Evolutionary conservation across 2,888 invertebrate species (phyloP).

Genomic region (Andrena haemorrhoa): DNA sequence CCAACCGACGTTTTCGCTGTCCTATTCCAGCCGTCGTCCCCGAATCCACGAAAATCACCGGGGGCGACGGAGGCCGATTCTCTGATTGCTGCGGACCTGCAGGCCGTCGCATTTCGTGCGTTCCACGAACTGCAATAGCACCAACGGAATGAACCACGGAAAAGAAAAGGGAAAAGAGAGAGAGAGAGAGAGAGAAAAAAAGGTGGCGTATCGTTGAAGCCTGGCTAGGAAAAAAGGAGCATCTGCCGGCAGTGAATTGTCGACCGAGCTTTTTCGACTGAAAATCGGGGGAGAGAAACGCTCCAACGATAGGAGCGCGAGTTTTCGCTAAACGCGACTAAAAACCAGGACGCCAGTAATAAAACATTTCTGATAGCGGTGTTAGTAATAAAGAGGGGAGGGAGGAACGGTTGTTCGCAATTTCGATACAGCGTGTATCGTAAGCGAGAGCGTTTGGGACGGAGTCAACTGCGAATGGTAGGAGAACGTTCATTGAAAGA

Average conservation of each 20-base stretch:
- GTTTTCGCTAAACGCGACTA: constrained; percentile 12
- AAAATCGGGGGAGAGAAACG: constrained; percentile 14
- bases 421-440: background rate
- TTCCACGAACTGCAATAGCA: constrained; percentile 28
- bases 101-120: constrained; percentile 34
- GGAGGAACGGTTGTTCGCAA: background rate
- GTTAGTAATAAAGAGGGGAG: background rate
- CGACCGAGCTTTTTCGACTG: constrained; percentile 25
- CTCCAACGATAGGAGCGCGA: background rate
- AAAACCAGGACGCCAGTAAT: constrained; percentile 21
- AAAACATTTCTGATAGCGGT: constrained; percentile 31
- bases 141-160: constrained; percentile 14
- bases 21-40: background rate
- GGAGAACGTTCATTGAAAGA: too few relatives aligned
- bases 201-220: constrained; percentile 14
- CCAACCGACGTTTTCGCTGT: constrained; percentile 8
- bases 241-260: constrained; percentile 37
- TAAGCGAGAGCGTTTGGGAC: background rate
- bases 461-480: background rate
- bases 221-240: constrained; percentile 17
- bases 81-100: constrained; percentile 45
- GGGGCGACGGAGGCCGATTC: constrained; percentile 37
- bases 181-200: background rate
- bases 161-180: constrained; percentile 5
- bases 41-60: constrained; percentile 49